These are phyloP conservation scores for Drosophila ambigua DNA, from an alignment of 1,140 invertebrate genomes.

Conservation along the genomic window DNA sequence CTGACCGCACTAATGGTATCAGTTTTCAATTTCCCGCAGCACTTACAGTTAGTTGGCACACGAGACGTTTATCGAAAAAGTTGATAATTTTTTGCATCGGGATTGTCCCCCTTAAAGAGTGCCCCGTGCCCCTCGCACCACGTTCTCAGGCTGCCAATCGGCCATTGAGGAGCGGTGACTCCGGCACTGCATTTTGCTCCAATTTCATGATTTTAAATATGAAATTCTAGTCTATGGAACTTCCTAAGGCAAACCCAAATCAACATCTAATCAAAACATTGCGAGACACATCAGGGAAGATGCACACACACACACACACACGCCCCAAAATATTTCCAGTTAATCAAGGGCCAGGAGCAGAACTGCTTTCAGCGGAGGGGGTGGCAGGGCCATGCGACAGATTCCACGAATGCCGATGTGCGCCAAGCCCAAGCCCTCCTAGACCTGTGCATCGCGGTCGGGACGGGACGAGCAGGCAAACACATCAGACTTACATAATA, in stretches of 20 bases:
- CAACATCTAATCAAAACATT: conserved; percentile 43
- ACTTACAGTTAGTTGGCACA: conserved; percentile 50
- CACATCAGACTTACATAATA: conserved; percentile 62
- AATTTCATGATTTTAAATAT: too few species aligned
- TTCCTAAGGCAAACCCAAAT: not conserved
- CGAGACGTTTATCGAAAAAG: conserved; percentile 56
- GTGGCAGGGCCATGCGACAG: conserved; percentile 34
- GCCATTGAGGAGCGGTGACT: too few species aligned
- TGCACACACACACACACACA: conserved; percentile 30
- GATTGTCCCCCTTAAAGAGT: conserved; percentile 6
- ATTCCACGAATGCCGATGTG: conserved; percentile 50
- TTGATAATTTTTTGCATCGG: conserved; percentile 68
- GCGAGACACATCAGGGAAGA: conserved; percentile 4
- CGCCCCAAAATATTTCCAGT: conserved; percentile 61
- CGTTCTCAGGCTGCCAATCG: too few species aligned
- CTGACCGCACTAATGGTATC: conserved; percentile 63
- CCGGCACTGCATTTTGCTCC: too few species aligned
- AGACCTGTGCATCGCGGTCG: conserved; percentile 3
- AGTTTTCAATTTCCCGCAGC: conserved; percentile 60
- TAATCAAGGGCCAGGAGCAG: conserved; percentile 36
- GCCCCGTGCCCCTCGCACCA: too few species aligned
- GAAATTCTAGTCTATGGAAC: too few species aligned
- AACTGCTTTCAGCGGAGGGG: conserved; percentile 41
- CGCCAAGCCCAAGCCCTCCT: not conserved
- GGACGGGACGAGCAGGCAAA: conserved; percentile 3